Evolutionary conservation across 2,113 vertebrate species (phyloP), one percentile per base, ranked within the genome.

Genomic region (Meriones unguiculatus): DNA sequence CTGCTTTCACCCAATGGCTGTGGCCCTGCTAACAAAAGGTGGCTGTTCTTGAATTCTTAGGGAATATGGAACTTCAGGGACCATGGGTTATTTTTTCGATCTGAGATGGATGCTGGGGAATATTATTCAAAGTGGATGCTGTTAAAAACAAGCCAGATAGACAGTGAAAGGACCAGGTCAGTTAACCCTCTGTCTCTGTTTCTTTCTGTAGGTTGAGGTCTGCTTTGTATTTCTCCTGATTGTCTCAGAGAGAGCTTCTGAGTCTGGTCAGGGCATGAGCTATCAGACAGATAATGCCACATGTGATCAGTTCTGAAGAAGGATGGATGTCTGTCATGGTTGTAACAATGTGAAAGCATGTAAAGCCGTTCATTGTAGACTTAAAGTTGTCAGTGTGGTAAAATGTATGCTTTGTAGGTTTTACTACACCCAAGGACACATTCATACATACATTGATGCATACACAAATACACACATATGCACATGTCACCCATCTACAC

Each of bases 1-100:
- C 0, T 1, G 41, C 64, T 0, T 57, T 9, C 7, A 1, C n/a
- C 38, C 12, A 14, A 24, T 14, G 38, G 10, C 25, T 41, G 0
- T 67, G 7, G 0, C 11, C 24, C 38, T 89, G n/a, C 35, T 57
- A 35, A 65, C 13, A 69, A 65, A 17, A 25, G 32, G 76, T 41
- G 62, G 11, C 14, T 46, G 15, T 24, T 69, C 13, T 24, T 41
- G 5, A 52, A 24, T 95, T 93, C 57, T 75, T 32, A 7, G 41
- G 13, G 57, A 72, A 24, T 41, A 2, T 9, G 46, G 72, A n/a
- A 13, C 57, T 57, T 13, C 28, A 25, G 50, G 35, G 52, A n/a
- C 38, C 50, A 1, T 35, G 38, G n/a, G 4, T 28, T 28, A 25
- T 96, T 90, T 75, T 35, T 15, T 46, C n/a, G 38, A 5, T 82